Evolutionary conservation across 2,888 invertebrate genomes (phyloP), one percentile per base, ranked within the genome.

Genomic region (Melipona bicolor): DNA sequence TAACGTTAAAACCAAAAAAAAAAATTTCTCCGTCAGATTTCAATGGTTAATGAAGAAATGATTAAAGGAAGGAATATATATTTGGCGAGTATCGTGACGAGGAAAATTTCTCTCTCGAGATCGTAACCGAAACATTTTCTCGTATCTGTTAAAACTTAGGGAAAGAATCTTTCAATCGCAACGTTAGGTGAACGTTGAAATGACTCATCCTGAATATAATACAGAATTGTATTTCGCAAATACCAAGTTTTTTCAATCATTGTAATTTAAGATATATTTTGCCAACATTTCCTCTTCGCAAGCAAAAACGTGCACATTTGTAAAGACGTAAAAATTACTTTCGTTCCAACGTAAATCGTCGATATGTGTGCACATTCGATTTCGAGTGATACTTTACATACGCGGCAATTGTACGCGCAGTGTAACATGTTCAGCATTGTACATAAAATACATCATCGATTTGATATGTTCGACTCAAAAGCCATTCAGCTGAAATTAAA

Each of bases 371-470:
- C 52, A 43, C 32, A 43, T 75, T 70, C 73, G 56, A 80, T 74
- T 64, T 75, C 52, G 19, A n/a, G n/a, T 32, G 49, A 32, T 62
- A 49, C 65, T 64, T 70, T 24, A 64, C 56, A 64, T 36, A 50
- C 43, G 52, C 52, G 75, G 71, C 75, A 82, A 78, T 62, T 32
- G 75, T 69, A 72, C 52, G 65, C 54, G 78, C 78, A 43, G 68
- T 54, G 69, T 52, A 56, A 59, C 67, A 43, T 67, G 52, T 72
- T 87, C 86, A 90, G 83, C 86, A 84, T 90, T 92, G 91, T 91
- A 91, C 88, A 91, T 91, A 88, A 83, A 87, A 74, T 77, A 84
- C 78, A 59, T 82, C 77, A 79, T 70, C 76, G 62, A 64, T 72
- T 65, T 62, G 52, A 76, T 83, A 76, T 73, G 59, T 64, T 76